These are phyloP conservation scores for Araneus ventricosus DNA, from an alignment of 1,140 invertebrate species.

Conservation along the genomic window DNA sequence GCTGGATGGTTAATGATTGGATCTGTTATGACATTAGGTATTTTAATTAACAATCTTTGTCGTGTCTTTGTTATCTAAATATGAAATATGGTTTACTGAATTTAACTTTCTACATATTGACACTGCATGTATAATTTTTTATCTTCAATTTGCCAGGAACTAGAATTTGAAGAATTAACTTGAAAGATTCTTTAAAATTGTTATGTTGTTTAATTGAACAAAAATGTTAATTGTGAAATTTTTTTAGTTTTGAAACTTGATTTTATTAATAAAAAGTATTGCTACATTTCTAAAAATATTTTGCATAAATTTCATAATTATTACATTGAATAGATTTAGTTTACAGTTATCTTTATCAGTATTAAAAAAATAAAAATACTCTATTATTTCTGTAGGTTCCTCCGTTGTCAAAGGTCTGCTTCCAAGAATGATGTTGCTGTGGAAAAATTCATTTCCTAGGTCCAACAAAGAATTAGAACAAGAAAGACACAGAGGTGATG, in stretches of 20 bases:
- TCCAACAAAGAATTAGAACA: slow-evolving; percentile 97
- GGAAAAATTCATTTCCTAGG: slow-evolving; percentile 98
- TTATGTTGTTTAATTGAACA: no score
- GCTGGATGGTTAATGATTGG: slow-evolving; percentile 98
- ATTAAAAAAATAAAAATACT: no score
- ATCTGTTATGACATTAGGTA: slow-evolving; percentile 96
- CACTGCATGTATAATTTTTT: no score
- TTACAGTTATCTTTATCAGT: neutral
- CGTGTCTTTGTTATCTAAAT: neutral
- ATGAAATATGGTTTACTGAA: no score
- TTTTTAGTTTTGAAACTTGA: no score
- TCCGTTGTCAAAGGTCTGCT: slow-evolving; percentile 93
- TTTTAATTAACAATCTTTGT: slow-evolving; percentile 4
- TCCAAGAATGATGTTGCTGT: slow-evolving; percentile 95
- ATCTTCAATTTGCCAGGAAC: no score
- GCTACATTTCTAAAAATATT: neutral
- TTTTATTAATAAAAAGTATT: neutral
- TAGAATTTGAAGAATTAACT: no score
- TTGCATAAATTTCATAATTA: neutral
- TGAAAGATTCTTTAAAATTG: no score
- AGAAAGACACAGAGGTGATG: slow-evolving; percentile 97
- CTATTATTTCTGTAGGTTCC: slow-evolving; percentile 83
- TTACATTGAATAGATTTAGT: neutral
- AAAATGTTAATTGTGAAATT: no score
- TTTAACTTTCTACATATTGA: no score